Percentiles rank a stretch among this genome's conserved stretches.
phyloP scores from a whole-genome alignment of 2,797 vertebrate genomes.

The Numenius phaeopus region DNA sequence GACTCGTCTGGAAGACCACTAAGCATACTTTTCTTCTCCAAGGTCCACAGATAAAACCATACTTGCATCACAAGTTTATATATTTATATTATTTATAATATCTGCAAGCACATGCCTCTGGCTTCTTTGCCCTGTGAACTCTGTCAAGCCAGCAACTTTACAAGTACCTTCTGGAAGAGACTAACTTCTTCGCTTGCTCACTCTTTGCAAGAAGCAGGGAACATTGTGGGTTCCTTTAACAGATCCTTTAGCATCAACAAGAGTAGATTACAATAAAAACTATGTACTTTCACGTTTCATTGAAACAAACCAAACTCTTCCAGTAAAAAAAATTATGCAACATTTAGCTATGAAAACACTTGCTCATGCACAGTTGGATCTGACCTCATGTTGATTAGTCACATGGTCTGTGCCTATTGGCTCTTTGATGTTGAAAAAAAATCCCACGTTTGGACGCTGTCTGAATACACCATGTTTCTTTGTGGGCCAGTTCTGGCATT shows the following conservation, averaged over 20 bases:
- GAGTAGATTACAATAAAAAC: neutral
- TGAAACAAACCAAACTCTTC: neutral
- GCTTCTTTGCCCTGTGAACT: neutral
- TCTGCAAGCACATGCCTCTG: neutral
- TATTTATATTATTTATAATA: neutral
- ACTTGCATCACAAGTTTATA: neutral
- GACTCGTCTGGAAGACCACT: neutral
- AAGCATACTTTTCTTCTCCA: neutral
- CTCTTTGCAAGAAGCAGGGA: neutral
- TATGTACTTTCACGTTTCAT: neutral
- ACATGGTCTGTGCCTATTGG: neutral
- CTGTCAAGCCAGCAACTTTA: neutral
- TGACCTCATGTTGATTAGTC: neutral
- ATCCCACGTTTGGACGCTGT: accelerated
- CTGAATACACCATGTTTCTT: neutral
- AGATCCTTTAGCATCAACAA: neutral
- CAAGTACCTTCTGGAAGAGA: neutral
- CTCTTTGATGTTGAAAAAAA: neutral
- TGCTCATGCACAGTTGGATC: neutral
- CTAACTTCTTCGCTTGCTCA: neutral
- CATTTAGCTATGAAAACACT: neutral
- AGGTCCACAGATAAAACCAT: neutral
- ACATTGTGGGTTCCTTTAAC: neutral
- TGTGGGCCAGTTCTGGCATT: neutral
- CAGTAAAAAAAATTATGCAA: neutral